phyloP scores from a whole-genome alignment of 2,113 vertebrate species.

The Eira barbara region DNA sequence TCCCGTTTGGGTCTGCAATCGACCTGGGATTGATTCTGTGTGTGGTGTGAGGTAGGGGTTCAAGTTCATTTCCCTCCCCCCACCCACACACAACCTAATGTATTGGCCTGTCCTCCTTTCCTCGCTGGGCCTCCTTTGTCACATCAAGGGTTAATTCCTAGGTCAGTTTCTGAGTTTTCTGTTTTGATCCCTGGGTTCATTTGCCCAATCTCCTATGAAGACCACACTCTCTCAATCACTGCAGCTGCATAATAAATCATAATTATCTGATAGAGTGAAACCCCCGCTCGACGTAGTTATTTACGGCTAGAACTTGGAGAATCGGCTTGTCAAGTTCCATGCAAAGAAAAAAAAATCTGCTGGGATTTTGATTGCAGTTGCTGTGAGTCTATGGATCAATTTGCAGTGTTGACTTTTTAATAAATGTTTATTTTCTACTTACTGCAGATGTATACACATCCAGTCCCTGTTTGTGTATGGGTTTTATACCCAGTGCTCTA shows the following conservation, averaged over 20 bases:
- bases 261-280: not conserved
- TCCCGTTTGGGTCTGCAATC: not conserved
- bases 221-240: not conserved
- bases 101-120: no score
- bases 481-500: not conserved
- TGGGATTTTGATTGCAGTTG: not conserved
- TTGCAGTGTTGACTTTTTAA: not conserved
- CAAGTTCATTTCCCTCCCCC: not conserved
- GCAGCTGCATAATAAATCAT: not conserved
- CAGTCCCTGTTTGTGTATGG: not conserved
- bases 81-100: not conserved
- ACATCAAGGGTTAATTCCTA: not conserved
- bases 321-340: not conserved
- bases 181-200: fast-evolving
- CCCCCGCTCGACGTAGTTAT: no score
- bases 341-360: not conserved
- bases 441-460: not conserved
- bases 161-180: not conserved
- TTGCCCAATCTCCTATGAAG: not conserved
- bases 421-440: not conserved
- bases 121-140: no score
- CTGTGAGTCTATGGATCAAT: not conserved
- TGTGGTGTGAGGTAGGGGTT: not conserved
- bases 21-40: not conserved
- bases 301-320: not conserved